phyloP scores from a whole-genome alignment of 2,113 vertebrate genomes.

The Erythrocebus patas region DNA sequence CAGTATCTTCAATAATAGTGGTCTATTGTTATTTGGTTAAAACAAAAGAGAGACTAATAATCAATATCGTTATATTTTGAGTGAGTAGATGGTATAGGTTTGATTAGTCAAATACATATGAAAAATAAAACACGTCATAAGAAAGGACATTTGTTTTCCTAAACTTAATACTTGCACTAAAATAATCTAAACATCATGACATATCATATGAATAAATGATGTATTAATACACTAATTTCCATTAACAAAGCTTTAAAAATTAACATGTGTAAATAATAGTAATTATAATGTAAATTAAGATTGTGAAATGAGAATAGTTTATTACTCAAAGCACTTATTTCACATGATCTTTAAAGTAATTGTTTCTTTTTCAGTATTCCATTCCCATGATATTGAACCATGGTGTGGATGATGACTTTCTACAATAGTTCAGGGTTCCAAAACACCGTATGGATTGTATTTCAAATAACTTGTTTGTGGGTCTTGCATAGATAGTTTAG shows the following conservation, averaged over 20 bases:
- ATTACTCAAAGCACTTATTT: neutral
- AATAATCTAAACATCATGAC: neutral
- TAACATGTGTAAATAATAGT: neutral
- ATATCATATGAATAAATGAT: neutral
- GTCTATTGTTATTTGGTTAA: neutral
- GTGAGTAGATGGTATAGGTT: neutral
- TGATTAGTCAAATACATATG: neutral
- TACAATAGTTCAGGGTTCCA: neutral
- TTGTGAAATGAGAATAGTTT: neutral
- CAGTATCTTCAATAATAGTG: neutral
- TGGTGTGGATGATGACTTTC: neutral
- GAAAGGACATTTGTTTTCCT: neutral
- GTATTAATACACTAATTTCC: neutral
- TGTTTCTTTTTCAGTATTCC: neutral
- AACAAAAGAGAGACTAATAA: neutral
- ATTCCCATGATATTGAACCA: neutral
- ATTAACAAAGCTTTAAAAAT: neutral
- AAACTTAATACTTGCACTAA: neutral
- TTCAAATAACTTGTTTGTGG: neutral
- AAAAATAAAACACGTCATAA: neutral
- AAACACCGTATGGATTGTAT: neutral
- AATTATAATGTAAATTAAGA: neutral
- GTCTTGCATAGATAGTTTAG: neutral
- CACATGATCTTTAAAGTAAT: neutral
- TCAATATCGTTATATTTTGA: neutral